A percentile compares a stretch with the other conserved stretches of the same genome.
These are phyloP conservation scores for Pseudobourletiella spinata DNA, from an alignment of 1,140 invertebrate genomes.

Conservation along the genomic window DNA sequence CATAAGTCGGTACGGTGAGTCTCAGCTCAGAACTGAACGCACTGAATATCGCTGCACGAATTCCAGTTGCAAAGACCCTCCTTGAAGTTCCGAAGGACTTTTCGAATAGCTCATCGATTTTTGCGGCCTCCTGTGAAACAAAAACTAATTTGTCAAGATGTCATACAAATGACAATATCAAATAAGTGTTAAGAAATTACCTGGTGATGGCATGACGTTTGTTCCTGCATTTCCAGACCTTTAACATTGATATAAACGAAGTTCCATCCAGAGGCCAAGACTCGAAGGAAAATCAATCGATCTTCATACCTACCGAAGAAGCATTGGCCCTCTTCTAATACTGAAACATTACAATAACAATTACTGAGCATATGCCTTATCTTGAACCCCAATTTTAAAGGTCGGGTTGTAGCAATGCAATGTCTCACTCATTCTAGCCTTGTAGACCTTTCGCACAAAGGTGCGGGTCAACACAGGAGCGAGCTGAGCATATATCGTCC, in stretches of 20 bases:
- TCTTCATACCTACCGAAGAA: slow-evolving; percentile 33
- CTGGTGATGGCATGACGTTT: slow-evolving; percentile 36
- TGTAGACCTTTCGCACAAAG: slow-evolving; percentile 17
- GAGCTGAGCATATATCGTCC: slow-evolving; percentile 28
- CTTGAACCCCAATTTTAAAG: too few relatives aligned
- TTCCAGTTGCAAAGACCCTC: not conserved
- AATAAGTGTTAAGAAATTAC: slow-evolving; percentile 5
- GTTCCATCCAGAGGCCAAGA: slow-evolving; percentile 25
- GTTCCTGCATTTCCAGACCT: slow-evolving; percentile 35
- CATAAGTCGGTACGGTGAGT: slow-evolving; percentile 22
- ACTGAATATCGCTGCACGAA: not conserved
- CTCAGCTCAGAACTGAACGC: not conserved
- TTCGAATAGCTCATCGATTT: not conserved
- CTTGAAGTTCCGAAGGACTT: not conserved
- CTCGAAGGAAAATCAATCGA: slow-evolving; percentile 27
- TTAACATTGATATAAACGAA: slow-evolving; percentile 29
- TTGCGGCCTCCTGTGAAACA: not conserved
- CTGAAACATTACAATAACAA: slow-evolving; percentile 20
- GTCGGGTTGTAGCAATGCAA: too few relatives aligned
- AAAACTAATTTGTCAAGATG: too few relatives aligned
- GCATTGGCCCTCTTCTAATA: slow-evolving; percentile 18
- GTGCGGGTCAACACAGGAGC: slow-evolving; percentile 5
- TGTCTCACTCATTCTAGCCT: slow-evolving; percentile 16
- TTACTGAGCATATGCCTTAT: too few relatives aligned
- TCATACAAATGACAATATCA: not conserved